Evolutionary conservation across 2,888 invertebrate species (phyloP).

Genomic region (Chloroclysta siterata): DNA sequence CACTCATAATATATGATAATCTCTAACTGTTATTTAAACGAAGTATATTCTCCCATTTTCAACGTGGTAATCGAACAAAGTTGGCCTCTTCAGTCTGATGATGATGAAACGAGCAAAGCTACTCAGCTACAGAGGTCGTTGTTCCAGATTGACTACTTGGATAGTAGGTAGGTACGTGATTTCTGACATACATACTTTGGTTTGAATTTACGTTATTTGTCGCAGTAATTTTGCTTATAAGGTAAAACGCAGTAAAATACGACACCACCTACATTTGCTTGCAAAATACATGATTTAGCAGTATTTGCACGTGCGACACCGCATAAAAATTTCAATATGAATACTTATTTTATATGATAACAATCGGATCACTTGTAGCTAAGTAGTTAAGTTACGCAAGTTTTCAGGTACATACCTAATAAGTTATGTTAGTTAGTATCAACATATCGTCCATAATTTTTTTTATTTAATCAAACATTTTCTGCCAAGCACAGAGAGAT

Average conservation of each 20-base stretch:
- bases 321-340: conserved; percentile 11
- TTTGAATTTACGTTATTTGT: conserved; percentile 13
- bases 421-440: too few relatives aligned
- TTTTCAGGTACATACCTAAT: neutral
- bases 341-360: neutral
- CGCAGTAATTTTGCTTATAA: conserved; percentile 25
- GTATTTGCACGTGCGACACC: conserved; percentile 30
- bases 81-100: neutral
- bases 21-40: too few relatives aligned
- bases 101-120: too few relatives aligned
- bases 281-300: conserved; percentile 30
- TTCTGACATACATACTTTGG: neutral
- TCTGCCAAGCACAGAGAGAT: too few relatives aligned
- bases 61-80: too few relatives aligned
- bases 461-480: too few relatives aligned
- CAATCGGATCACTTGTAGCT: neutral
- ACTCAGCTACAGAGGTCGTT: conserved; percentile 20
- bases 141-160: conserved; percentile 24
- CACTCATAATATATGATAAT: too few relatives aligned
- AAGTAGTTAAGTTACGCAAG: neutral
- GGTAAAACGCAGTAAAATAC: conserved; percentile 23
- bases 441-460: too few relatives aligned
- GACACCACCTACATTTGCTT: conserved; percentile 31
- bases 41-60: too few relatives aligned
- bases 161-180: conserved; percentile 4